These are phyloP conservation scores for Diorhabda carinulata DNA, from an alignment of 1,140 invertebrate species.

Conservation along the genomic window DNA sequence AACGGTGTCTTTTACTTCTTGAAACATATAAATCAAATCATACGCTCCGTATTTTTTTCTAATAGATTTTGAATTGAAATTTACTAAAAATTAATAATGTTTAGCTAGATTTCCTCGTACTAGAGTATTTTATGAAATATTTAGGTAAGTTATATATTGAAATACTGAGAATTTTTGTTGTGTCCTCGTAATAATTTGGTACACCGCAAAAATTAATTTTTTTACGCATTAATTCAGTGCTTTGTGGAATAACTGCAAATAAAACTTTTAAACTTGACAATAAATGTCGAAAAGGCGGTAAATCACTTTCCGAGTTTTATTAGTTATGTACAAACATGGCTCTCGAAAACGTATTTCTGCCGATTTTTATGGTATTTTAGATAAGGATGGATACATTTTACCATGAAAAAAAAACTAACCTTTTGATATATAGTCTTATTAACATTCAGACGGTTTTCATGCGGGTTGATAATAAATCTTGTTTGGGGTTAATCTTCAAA, in stretches of 20 bases:
- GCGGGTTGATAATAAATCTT: too few species aligned
- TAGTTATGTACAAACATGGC: not conserved
- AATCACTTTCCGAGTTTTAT: not conserved
- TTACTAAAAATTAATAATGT: too few species aligned
- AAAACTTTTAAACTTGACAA: not conserved
- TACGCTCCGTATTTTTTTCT: too few species aligned
- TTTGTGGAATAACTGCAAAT: not conserved
- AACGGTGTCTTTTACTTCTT: too few species aligned
- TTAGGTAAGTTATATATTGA: too few species aligned
- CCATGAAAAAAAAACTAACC: not conserved
- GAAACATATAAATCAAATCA: too few species aligned
- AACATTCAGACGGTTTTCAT: not conserved
- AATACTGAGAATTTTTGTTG: too few species aligned
- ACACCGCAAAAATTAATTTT: not conserved
- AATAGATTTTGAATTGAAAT: too few species aligned
- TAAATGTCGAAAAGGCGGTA: not conserved
- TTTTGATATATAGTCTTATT: not conserved
- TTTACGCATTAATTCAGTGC: not conserved
- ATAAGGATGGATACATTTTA: slow-evolving; percentile 1
- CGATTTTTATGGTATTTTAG: not conserved
- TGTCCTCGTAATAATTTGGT: too few species aligned
- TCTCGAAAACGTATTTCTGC: not conserved
- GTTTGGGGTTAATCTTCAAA: too few species aligned
- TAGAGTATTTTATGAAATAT: too few species aligned
- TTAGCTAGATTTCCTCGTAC: too few species aligned